phyloP scores from a whole-genome alignment of 2,797 vertebrate species.

The Coregonus sp. region DNA sequence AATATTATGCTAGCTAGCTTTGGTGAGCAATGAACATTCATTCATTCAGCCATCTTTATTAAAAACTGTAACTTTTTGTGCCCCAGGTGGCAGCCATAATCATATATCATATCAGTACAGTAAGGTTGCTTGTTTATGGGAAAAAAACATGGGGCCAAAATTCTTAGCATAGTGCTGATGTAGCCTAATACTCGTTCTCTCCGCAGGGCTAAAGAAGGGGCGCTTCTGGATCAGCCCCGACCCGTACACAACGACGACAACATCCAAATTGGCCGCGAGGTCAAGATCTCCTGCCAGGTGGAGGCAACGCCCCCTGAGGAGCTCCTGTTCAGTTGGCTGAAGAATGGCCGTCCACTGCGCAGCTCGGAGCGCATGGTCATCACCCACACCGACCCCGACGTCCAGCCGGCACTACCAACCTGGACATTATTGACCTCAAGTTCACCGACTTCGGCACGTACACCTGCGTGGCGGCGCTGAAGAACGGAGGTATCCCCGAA shows the following conservation, averaged over 20 bases:
- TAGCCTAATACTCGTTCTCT: not conserved
- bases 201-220: conserved; percentile 89
- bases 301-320: conserved; percentile 91
- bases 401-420: conserved; percentile 93
- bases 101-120: too few species aligned
- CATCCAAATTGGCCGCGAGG: conserved; percentile 95
- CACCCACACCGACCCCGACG: conserved; percentile 93
- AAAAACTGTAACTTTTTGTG: not conserved
- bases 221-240: conserved; percentile 96
- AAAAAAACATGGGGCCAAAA: too few species aligned
- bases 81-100: too few species aligned
- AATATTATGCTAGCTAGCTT: too few species aligned
- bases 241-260: conserved; percentile 97
- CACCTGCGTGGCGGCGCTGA: conserved; percentile 92
- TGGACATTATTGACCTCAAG: conserved; percentile 98
- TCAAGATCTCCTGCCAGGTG: conserved; percentile 97
- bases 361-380: conserved; percentile 98
- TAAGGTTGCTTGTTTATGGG: too few species aligned
- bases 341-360: conserved; percentile 90
- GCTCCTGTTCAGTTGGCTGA: conserved; percentile 91
- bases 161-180: too few species aligned
- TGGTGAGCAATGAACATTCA: too few species aligned
- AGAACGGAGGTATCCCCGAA: conserved; percentile 92
- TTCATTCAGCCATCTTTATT: not conserved
- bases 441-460: conserved; percentile 99